Base-by-base conservation (phyloP, 2,797 vertebrate species). In the Cuniculus paca region DNA sequence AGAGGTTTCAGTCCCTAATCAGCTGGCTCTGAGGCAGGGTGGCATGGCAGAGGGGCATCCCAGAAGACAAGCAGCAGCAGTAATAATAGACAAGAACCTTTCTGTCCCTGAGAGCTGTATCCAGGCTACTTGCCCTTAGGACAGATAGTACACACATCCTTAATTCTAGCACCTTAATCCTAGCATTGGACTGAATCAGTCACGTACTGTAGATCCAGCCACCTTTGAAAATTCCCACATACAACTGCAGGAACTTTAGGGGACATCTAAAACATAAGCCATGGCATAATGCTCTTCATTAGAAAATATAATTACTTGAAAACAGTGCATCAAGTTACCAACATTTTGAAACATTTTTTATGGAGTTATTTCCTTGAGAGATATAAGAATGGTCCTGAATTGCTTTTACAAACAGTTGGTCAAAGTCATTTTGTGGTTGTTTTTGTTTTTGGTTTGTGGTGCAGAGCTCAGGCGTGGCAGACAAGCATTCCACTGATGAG, bases 91-190 rank as follows among this genome's bases (percentile, higher is more conserved):
- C 22, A 26, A 63, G 2, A 12, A 42, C 13, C 24, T 28, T 16
- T 6, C 12, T 7, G 5, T 12, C 70, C 39, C 70, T 74, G 12
- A 13, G 7, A 7, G 16, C 11, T 45, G 70, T 14, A 28, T 45
- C 11, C 11, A 45, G 11, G 39, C 70, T 6, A 26, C 0, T 3
- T 12, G 0, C 5, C 70, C 13, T 74, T 16, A 16, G 39, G 16
- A 12, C 10, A 42, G 36, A 5, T 5, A 26, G 39, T 24, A 24
- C 11, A 26, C 36, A 24, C 36, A 24, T 22, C 10, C 36, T 12
- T 42, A 42, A 24, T 12, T 5, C 20, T 13, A 24, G 36, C 10
- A 24, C 22, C 70, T 42, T 9, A 26, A 26, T 26, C 70, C 11
- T 12, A 13, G 22, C 39, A 5, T 42, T 42, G 36, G 10, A 72